Evolutionary conservation across 2,888 invertebrate genomes (phyloP).

Genomic region (Lasioglossum vierecki): DNA sequence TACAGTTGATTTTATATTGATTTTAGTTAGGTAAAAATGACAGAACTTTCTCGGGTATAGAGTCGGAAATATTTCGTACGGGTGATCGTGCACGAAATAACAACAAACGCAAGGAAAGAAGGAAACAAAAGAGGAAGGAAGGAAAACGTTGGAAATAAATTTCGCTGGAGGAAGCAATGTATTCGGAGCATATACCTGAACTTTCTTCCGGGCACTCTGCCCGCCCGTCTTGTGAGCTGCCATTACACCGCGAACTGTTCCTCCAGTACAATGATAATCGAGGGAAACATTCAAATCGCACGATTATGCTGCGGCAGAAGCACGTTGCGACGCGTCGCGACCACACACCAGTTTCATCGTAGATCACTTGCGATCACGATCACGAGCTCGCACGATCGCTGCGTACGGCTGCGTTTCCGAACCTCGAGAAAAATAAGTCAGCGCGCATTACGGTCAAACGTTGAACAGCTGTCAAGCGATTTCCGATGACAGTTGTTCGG

Average conservation of each 20-base stretch:
- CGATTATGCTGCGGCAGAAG: constrained; percentile 36
- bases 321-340: constrained; percentile 41
- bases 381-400: constrained; percentile 26
- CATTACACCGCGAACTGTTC: constrained; percentile 75
- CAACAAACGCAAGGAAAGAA: background rate
- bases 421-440: constrained; percentile 32
- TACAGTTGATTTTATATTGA: background rate
- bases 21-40: background rate
- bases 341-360: constrained; percentile 45
- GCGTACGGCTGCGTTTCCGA: constrained; percentile 18
- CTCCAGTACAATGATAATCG: constrained; percentile 36
- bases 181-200: constrained; percentile 82
- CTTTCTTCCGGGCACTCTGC: constrained; percentile 85
- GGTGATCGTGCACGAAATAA: background rate
- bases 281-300: constrained; percentile 44
- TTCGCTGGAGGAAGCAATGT: background rate
- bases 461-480: constrained; percentile 45
- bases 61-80: no score
- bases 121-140: background rate
- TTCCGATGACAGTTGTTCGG: constrained; percentile 27
- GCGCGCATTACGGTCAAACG: constrained; percentile 40
- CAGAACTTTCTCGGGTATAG: background rate
- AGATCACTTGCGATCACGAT: constrained; percentile 34
- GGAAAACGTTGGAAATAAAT: background rate
- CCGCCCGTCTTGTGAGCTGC: constrained; percentile 84